Conservation (phyloP, 2,888 invertebrate species). For the Lithophane semibrunnea region DNA sequence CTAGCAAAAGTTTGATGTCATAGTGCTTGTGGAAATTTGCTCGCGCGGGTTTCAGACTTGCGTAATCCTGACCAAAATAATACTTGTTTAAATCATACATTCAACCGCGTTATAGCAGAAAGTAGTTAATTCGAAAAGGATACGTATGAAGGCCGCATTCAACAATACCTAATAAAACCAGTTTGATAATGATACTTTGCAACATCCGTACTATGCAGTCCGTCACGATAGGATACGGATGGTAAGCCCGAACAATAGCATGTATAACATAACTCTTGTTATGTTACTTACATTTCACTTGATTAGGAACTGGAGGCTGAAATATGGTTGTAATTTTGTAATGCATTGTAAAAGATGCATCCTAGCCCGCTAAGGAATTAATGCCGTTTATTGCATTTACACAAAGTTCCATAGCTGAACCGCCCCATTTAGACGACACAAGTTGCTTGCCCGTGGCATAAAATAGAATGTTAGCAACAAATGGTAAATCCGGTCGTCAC, state of each 20-base stretch:
- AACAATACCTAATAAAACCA: conserved; percentile 27
- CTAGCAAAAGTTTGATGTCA: not conserved
- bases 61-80: not conserved
- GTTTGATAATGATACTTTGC: conserved; percentile 17
- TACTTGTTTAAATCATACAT: not conserved
- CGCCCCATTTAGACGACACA: not conserved
- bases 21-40: not conserved
- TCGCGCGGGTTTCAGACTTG: not conserved
- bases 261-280: conserved; percentile 20
- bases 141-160: conserved; percentile 12
- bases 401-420: not conserved
- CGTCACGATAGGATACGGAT: conserved; percentile 6
- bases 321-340: not conserved
- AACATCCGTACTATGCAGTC: conserved; percentile 10
- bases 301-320: not conserved
- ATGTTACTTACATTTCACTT: not conserved
- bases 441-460: not conserved
- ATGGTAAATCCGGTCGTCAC: not conserved
- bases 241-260: conserved; percentile 28
- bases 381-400: not conserved
- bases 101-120: not conserved
- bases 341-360: not conserved
- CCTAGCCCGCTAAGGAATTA: not conserved
- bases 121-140: not conserved
- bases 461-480: not conserved